Evolutionary conservation across 2,797 vertebrate species (phyloP).

Genomic region (Cygnus olor): DNA sequence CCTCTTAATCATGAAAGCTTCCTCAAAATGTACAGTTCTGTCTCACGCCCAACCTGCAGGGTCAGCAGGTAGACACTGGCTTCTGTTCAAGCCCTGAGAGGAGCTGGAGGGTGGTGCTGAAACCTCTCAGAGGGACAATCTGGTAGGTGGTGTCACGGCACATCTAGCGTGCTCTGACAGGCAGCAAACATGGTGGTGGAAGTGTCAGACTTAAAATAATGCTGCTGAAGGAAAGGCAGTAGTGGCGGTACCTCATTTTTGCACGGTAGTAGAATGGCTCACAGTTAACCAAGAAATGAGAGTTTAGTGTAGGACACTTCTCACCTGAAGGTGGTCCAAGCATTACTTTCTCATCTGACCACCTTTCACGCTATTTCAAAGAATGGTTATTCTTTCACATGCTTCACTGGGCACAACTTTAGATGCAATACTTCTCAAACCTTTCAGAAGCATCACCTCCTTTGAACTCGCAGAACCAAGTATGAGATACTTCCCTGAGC

Average conservation of each 20-base stretch:
- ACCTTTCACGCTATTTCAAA: neutral
- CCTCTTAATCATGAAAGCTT: neutral
- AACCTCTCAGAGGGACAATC: neutral
- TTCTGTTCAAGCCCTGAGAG: neutral
- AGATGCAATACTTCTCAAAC: neutral
- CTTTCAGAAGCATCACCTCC: neutral
- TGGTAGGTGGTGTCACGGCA: neutral
- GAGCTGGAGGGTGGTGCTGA: neutral
- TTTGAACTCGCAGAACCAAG: neutral
- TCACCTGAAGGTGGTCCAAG: neutral
- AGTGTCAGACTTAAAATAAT: neutral
- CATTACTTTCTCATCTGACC: neutral
- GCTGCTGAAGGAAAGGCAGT: neutral
- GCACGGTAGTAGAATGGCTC: neutral
- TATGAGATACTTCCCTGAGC: neutral
- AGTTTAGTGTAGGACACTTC: neutral
- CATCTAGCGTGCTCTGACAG: neutral
- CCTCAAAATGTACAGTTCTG: neutral
- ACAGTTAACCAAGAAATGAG: neutral
- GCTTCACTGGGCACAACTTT: neutral
- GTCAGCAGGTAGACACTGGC: neutral
- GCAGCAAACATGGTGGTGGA: neutral
- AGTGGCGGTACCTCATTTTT: neutral
- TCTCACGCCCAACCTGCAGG: neutral
- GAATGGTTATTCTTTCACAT: neutral